Evolutionary conservation across 2,797 vertebrate species (phyloP), one percentile per base, ranked within the genome.

Genomic region (Lepidocolaptes lacrymiger): DNA sequence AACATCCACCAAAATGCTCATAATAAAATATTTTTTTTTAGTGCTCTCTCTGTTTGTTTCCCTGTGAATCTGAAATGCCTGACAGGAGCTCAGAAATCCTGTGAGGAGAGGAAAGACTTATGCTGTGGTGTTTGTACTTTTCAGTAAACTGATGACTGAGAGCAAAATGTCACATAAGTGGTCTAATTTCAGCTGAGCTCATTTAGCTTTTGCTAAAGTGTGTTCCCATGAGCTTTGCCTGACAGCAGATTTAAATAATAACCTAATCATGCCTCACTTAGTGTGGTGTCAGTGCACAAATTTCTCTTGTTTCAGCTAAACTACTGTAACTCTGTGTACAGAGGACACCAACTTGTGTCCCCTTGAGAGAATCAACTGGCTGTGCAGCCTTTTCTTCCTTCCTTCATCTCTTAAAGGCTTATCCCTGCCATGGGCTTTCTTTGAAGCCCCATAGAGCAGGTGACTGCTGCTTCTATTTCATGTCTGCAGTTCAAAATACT

Each of bases 181-280:
- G 41, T 88, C 84, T 94, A 68, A 93, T 94, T 96, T 95, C 94
- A 93, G 82, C 73, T 88, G 77, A 91, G 80, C 91, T 95, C 80
- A 56, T 96, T 95, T 90, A 90, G 90, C 85, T 93, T 77, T 90
- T 94, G 85, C 91, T 95, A 24, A 82, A 94, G 67, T 72, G 46
- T 46, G 58, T 88, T 96, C 91, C 93, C 59, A 12, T 63, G 91
- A 88, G 96, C 64, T 34, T 54, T 95, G 83, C 86, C 83, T 90
- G 83, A 75, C 93, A 93, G 89, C 88, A 91, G 73, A 84, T 91
- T 95, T 90, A 90, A 92, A 78, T 84, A 69, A 89, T 88, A 92
- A 66, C 66, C 85, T 89, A 44, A 86, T 81, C 54, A 7, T 62
- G 68, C 85, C 93, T 91, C 51, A 28, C 89, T 88, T 78, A 83